Conservation (phyloP, 1,140 invertebrate genomes). For the Bombus haemorrhoidalis region DNA sequence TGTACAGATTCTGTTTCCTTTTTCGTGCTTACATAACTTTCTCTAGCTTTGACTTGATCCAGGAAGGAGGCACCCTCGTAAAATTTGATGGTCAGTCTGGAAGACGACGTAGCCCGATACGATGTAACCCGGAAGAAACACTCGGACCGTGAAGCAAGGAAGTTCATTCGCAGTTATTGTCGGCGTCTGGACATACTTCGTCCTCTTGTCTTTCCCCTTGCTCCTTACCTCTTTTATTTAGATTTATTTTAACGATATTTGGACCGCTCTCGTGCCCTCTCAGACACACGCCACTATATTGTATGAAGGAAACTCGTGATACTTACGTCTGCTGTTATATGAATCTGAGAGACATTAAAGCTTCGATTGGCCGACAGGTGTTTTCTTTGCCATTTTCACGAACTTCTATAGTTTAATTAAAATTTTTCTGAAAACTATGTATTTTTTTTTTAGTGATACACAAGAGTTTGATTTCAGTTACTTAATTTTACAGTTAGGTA, state of each 20-base stretch:
- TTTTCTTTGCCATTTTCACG: neutral
- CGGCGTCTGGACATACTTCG: constrained; percentile 44
- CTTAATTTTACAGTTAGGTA: no score
- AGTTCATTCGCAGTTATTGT: constrained; percentile 61
- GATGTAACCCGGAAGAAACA: constrained; percentile 46
- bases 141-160: constrained; percentile 58
- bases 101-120: constrained; percentile 1
- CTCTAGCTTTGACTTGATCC: neutral
- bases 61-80: constrained; percentile 40
- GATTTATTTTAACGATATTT: constrained; percentile 67
- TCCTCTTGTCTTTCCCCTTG: neutral
- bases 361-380: no score
- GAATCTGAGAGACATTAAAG: neutral
- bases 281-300: neutral
- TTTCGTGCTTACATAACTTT: constrained; percentile 46
- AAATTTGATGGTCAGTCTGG: constrained; percentile 62
- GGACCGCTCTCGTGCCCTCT: constrained; percentile 8
- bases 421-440: neutral
- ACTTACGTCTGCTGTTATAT: neutral
- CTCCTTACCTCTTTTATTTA: constrained; percentile 55
- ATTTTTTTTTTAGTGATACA: no score
- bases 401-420: neutral
- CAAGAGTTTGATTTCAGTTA: no score
- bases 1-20: neutral
- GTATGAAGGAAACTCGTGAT: neutral